Evolutionary conservation across 2,797 vertebrate genomes (phyloP), one percentile per base, ranked within the genome.

Genomic region (Phylloscopus collybita): DNA sequence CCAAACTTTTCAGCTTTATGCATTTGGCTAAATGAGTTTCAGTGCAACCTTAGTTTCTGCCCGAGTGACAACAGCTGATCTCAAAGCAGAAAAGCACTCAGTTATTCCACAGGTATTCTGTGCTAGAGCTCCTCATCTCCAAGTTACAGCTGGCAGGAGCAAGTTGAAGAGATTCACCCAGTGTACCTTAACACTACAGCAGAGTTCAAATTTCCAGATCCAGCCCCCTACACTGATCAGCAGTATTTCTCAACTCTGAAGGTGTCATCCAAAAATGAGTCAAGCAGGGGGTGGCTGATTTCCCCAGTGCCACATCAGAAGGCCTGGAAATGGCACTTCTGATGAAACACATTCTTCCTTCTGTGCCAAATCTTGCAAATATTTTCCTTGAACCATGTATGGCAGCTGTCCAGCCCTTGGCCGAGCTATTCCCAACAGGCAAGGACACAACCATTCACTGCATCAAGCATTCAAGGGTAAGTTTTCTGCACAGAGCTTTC

Each of bases 241-340:
- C 74, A 73, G 1, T 47, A 92, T 96, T 97, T 96, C 95, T 91
- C 96, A 96, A 96, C 51, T 84, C 76, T 22, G 80, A 95, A 91
- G 79, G 91, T 89, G 75, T 96, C 73, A 96, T 96, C 92, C 92
- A 96, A 96, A 96, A 88, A 90, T 94, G 88, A 93, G 88, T 95
- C 91, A 96, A 73, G 70, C 44, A 90, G 90, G 78, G 91, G 93
- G 92, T 76, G 95, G 94, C n/a, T 86, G 74, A 93, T 96, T 80
- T 96, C 94, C 95, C 94, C 71, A 80, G 96, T 80, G 94, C 79
- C 95, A 88, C 74, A 96, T 95, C 74, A 95, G 64, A 80, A 93
- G 11, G 50, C 64, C 50, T 94, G 82, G 64, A 92, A 95, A 95
- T 88, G 83, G 88, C 86, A 96, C 72, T 88, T 88, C 56, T 51